Evolutionary conservation across 2,888 invertebrate species (phyloP), one percentile per base, ranked within the genome.

Genomic region (Tachina grossa): DNA sequence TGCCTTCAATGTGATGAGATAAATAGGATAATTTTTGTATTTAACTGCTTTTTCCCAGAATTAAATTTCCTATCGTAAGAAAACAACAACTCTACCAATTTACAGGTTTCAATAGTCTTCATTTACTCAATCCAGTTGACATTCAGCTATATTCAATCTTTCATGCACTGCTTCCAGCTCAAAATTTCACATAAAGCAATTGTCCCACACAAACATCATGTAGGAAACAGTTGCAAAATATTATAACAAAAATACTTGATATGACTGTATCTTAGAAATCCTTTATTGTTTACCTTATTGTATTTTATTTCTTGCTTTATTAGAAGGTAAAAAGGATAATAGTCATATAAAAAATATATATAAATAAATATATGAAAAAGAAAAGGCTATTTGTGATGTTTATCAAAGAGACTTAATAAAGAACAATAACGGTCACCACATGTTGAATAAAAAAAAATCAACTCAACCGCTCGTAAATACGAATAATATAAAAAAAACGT

Each of bases 311-410:
- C 9, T 11, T 75, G 66, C 14, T 71, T 74, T 81, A 61, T 61
- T 49, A 59, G 41, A 47, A 72, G 72, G 57, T 71, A 55, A 57
- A 78, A 78, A 57, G 53, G 68, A 78, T 55, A 71, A 77, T 71
- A 19, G 43, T 19, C 51, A 43, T 47, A 55, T 45, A 47, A 87
- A 75, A 86, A 87, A 72, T 71, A 86, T 14, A 47, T 16, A 72
- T 47, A 57, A 47, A 57, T 45, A 71, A 9, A n/a, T 22, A 57
- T 22, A 11, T 22, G 9, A n/a, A 83, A 82, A 76, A 87, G 85
- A 83, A 89, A 88, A 83, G 87, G 85, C 81, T 89, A 88, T 88
- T 88, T 87, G 68, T 87, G 90, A 90, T 89, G 87, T 87, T 79
- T 89, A 90, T 89, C 87, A 85, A 88, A 77, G 66, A 49, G 49